Base-by-base conservation (phyloP, 2,888 invertebrate species). In the Germaria angustata region DNA sequence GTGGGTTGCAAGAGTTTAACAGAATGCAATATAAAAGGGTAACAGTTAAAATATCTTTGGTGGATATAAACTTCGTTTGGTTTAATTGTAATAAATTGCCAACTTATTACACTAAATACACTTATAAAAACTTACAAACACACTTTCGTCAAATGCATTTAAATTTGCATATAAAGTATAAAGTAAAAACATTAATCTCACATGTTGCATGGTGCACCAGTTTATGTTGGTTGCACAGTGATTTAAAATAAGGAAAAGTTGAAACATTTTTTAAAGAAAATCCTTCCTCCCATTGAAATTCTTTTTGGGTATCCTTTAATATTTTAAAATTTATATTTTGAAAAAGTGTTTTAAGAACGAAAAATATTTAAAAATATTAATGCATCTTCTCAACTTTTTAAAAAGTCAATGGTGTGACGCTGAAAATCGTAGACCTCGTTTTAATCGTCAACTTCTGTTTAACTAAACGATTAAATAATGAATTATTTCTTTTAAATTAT, bases 151-250 rank as follows among this genome's bases (percentile, higher is more conserved):
- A 82, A 82, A 69, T 82, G 75, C 75, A 75, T 79, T 79, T 66
- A 59, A 76, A 75, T 82, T 82, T 82, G 79, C 82, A 79, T 82
- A 82, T 76, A 75, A 75, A 82, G 68, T 82, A 53, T 66, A 80
- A 86, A 82, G 81, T 84, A 65, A 82, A 85, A 85, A 84, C 87
- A 89, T 89, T 88, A 89, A 84, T 86, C 85, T 86, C 89, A 89
- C 86, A 87, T 89, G 89, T 83, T 82, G 82, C 82, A 75, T 61
- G 44, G 36, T 69, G 68, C 68, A 68, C 8, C 51, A 34, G 28
- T 9, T 53, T 41, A 20, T 24, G 59, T n/a, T n/a, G n/a, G n/a
- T n/a, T n/a, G 71, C 63, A 81, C 84, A 81, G 73, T 73, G 41
- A n/a, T 34, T 41, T 9, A 55, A 46, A 15, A 24, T 24, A n/a